A percentile compares a stretch with the other conserved stretches of the same genome.
phyloP scores from a whole-genome alignment of 2,797 vertebrate species.

The Naso thynnoides region DNA sequence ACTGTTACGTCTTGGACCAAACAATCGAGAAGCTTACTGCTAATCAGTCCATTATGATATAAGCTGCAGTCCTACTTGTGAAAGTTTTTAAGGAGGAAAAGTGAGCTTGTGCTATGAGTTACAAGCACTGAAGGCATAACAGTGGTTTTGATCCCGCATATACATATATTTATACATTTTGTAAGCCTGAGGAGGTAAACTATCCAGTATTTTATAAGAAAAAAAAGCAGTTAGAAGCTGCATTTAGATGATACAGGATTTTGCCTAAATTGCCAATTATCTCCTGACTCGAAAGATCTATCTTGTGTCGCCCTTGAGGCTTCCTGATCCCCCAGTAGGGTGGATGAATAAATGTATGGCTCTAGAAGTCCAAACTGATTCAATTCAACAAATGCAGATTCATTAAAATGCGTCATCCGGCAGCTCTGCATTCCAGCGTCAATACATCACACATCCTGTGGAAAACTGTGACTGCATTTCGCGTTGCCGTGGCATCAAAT shows the following conservation, averaged over 20 bases:
- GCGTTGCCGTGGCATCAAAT: neutral
- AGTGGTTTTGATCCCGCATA: neutral
- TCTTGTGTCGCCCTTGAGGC: neutral
- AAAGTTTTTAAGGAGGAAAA: too few species aligned
- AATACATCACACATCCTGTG: slow-evolving; percentile 33
- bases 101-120: too few species aligned
- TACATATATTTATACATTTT: neutral
- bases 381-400: neutral
- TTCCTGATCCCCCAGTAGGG: neutral
- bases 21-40: too few species aligned
- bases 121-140: neutral
- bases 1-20: too few species aligned
- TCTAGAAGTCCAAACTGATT: neutral
- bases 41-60: too few species aligned
- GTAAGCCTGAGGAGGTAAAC: neutral
- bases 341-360: neutral
- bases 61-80: neutral
- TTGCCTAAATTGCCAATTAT: neutral
- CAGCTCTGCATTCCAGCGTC: slow-evolving; percentile 2
- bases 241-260: neutral
- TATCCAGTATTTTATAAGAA: neutral
- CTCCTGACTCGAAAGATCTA: neutral
- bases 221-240: neutral
- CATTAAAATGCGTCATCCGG: neutral
- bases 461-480: slow-evolving; percentile 12